Base-by-base conservation (phyloP, 2,888 invertebrate species). In the Drosophila monieri region DNA sequence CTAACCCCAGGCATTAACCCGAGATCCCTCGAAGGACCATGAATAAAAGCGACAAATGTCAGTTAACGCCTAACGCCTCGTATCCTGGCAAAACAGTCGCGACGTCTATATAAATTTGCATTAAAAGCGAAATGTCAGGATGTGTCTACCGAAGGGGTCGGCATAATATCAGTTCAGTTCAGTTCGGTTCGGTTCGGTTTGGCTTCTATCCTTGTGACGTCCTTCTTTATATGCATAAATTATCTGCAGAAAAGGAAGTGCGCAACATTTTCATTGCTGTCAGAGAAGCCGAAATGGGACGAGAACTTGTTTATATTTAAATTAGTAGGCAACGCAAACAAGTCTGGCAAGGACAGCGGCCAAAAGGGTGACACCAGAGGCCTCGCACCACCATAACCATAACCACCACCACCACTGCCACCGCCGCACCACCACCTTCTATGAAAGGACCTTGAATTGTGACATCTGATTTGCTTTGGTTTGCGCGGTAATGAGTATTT, bases 31-130 rank as follows among this genome's bases (percentile, higher is more conserved):
- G 47, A 39, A 30, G 32, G 32, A 49, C 79, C 64, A 80, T 78
- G 79, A 87, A 83, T 86, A 85, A 83, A 87, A 73, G 77, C 83
- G 81, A 83, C 83, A 86, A 83, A 78, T 85, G 83, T 83, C 85
- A 87, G 83, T 87, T 87, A 78, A 83, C 87, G 78, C 78, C 78
- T 70, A 71, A 78, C 77, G 85, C 85, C 81, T 80, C 76, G 27
- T 61, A 62, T 62, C 78, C 73, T 59, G 68, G 59, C 64, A 41
- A 67, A 67, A 58, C 56, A 59, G 56, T 77, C 80, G 66, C 69
- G 71, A 79, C 67, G 74, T 79, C 87, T 85, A 81, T 81, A 84
- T 84, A 84, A 84, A 84, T 84, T 85, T 84, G 85, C 87, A 84
- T 84, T 84, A 84, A 77, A 65, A 68, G 52, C 65, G 46, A 54